Conservation (phyloP, 2,888 invertebrate genomes). For the Perizoma flavofasciatum region DNA sequence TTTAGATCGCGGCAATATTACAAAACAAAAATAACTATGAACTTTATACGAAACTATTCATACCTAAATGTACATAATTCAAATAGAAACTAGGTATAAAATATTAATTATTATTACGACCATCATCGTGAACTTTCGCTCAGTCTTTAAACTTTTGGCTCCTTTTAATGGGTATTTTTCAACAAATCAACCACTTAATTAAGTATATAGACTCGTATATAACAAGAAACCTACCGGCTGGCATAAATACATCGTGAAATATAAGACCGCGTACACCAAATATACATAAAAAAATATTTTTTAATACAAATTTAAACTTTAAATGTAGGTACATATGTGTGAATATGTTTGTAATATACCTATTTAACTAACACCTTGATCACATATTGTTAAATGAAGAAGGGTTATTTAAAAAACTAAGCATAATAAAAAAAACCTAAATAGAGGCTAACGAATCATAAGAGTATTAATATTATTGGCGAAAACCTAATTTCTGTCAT, state of each 20-base stretch:
- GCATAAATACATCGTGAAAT: slow-evolving; percentile 23
- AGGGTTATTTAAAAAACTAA: slow-evolving; percentile 47
- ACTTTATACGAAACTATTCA: slow-evolving; percentile 7
- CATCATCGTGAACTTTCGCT: slow-evolving; percentile 67
- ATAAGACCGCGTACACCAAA: slow-evolving; percentile 53
- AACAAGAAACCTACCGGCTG: slow-evolving; percentile 37
- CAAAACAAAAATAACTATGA: slow-evolving; percentile 10
- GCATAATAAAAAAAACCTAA: slow-evolving; percentile 55
- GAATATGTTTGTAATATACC: slow-evolving; percentile 39
- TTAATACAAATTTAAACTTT: too few relatives aligned
- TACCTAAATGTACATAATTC: slow-evolving; percentile 34
- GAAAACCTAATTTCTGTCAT: slow-evolving; percentile 68
- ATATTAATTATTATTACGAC: slow-evolving; percentile 37
- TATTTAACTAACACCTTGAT: slow-evolving; percentile 69
- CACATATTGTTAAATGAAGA: slow-evolving; percentile 69
- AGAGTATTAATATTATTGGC: slow-evolving; percentile 18
- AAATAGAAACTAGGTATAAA: slow-evolving; percentile 1
- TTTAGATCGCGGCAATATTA: slow-evolving; percentile 11
- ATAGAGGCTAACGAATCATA: slow-evolving; percentile 12
- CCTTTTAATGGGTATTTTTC: slow-evolving; percentile 70
- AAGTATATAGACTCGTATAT: slow-evolving; percentile 11
- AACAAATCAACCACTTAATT: slow-evolving; percentile 35
- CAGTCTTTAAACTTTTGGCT: slow-evolving; percentile 83
- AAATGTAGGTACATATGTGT: too few relatives aligned
- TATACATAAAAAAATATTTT: slow-evolving; percentile 58